Base-by-base conservation (phyloP, 2,888 invertebrate species). In the Clostera curtula region DNA sequence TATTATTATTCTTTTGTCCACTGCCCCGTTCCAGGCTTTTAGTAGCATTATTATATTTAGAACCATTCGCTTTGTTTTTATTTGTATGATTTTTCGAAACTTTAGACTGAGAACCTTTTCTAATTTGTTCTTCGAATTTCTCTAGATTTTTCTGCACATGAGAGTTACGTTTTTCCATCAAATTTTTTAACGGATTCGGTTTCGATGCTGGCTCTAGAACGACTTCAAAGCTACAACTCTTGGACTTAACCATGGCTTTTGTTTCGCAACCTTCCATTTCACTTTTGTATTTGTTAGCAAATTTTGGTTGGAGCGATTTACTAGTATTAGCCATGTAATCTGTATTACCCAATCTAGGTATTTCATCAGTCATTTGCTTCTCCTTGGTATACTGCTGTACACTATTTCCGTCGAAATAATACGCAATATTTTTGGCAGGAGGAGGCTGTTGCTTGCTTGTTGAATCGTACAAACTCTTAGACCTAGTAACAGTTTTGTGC, bases 41-140 rank as follows among this genome's bases (percentile, higher is more conserved):
- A 4, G 80, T 80, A 5, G 65, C 56, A 34, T 77, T 76, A 34
- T 69, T 75, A 34, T 72, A 75, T 49, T 79, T 86, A 9, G 60
- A 52, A 23, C 64, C 63, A 32, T 70, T 75, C 0, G 64, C 65
- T 41, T 85, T 85, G 10, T 86, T 85, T 48, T 80, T 84, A 30
- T 82, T 84, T 1, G 62, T 38, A 11, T 79, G 75, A 48, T 77
- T 80, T 37, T 83, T 85, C 34, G 40, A 68, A 0, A 62, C 52
- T 46, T 85, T 85, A 1, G 48, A 70, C 45, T 83, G 80, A 1
- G 74, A 42, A 31, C 66, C 75, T 34, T 75, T 85, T 8, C 72
- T 56, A 21, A 76, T 87, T 71, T 73, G 85, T 21, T 84, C 85
- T 49, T 87, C 87, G 32, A 88, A 88, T 49, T 88, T 88, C 27